These are phyloP conservation scores for Acronicta leporina DNA, from an alignment of 2,888 invertebrate species.

Conservation along the genomic window DNA sequence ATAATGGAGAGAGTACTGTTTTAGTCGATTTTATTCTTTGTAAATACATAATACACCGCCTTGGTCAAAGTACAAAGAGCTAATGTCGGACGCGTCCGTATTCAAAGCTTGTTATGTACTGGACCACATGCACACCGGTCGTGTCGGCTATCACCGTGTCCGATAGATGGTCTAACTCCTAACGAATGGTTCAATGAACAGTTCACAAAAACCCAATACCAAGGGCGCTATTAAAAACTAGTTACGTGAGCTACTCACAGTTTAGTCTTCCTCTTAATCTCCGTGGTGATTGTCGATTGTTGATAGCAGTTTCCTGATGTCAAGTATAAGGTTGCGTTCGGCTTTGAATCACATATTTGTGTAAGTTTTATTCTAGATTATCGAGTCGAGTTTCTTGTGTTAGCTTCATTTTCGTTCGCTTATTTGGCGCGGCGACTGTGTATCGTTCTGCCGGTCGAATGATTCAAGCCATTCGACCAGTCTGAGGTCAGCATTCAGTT, in stretches of 20 bases:
- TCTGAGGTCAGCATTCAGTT: constrained; percentile 25
- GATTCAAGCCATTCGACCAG: constrained; percentile 11
- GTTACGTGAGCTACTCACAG: constrained; percentile 32
- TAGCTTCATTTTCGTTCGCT: constrained; percentile 43
- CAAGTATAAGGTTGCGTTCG: constrained; percentile 41
- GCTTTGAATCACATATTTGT: constrained; percentile 46
- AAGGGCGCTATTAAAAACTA: constrained; percentile 46
- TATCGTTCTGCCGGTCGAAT: constrained; percentile 11
- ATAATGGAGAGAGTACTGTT: not conserved
- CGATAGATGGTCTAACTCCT: constrained; percentile 15
- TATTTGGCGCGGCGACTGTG: constrained; percentile 35
- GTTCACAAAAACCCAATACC: constrained; percentile 47
- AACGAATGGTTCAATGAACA: constrained; percentile 38
- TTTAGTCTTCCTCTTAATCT: constrained; percentile 52
- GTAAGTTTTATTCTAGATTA: constrained; percentile 46
- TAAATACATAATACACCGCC: not conserved
- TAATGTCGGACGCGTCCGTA: constrained; percentile 21
- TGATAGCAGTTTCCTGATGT: constrained; percentile 46
- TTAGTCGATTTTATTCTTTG: not conserved
- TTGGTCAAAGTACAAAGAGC: constrained; percentile 37
- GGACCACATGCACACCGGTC: constrained; percentile 40
- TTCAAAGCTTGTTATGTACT: constrained; percentile 40
- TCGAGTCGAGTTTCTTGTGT: constrained; percentile 21
- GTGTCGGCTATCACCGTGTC: constrained; percentile 21
- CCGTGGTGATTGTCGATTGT: constrained; percentile 32